Percentiles rank a stretch among this genome's conserved stretches.
phyloP scores from a whole-genome alignment of 2,888 invertebrate genomes.

The Macaria liturata region DNA sequence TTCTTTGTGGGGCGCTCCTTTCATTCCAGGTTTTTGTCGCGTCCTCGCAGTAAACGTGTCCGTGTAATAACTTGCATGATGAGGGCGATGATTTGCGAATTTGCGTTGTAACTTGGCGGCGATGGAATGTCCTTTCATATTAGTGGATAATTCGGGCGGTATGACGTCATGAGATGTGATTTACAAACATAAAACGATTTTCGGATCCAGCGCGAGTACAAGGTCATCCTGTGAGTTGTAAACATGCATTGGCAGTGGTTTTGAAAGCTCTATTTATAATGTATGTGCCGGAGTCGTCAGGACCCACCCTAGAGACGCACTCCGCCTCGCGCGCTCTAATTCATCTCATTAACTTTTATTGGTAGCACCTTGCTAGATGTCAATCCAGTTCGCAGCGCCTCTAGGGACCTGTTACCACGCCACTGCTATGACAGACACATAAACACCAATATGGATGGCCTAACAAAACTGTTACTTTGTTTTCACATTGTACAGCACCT shows the following conservation, averaged over 20 bases:
- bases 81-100: constrained; percentile 10
- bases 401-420: too few relatives aligned
- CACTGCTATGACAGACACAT: too few relatives aligned
- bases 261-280: constrained; percentile 70
- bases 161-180: constrained; percentile 78
- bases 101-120: constrained; percentile 22
- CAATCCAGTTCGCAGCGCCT: not conserved
- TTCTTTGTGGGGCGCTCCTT: constrained; percentile 56
- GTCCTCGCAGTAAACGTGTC: constrained; percentile 23
- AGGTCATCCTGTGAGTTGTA: constrained; percentile 72
- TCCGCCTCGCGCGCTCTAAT: constrained; percentile 35
- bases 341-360: constrained; percentile 30
- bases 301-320: constrained; percentile 62
- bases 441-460: too few relatives aligned
- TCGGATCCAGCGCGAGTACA: constrained; percentile 63
- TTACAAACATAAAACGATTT: constrained; percentile 76
- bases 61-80: not conserved
- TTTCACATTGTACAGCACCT: too few relatives aligned
- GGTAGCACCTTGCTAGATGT: constrained; percentile 23
- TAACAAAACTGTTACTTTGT: too few relatives aligned
- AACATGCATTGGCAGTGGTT: constrained; percentile 70
- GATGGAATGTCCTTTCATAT: constrained; percentile 39
- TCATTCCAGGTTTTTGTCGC: constrained; percentile 36
- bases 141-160: constrained; percentile 64
- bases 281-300: constrained; percentile 53